phyloP scores from a whole-genome alignment of 2,888 invertebrate genomes.

The Apodemia duryi region DNA sequence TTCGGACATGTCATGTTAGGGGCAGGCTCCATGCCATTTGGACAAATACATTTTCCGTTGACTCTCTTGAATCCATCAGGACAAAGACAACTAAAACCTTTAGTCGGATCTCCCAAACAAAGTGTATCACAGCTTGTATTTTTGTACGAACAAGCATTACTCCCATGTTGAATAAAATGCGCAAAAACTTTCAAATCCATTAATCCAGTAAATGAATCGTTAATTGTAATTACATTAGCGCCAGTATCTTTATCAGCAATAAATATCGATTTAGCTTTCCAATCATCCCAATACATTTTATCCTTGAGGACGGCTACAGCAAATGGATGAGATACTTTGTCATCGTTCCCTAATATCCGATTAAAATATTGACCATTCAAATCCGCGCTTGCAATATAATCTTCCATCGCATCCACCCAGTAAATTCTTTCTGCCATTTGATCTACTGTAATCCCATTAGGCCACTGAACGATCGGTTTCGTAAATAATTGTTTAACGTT shows the following conservation, averaged over 20 bases:
- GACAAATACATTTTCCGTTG: slow-evolving; percentile 85
- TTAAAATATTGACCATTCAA: slow-evolving; percentile 84
- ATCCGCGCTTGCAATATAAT: slow-evolving; percentile 89
- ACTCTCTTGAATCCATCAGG: slow-evolving; percentile 84
- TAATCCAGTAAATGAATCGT: slow-evolving; percentile 82
- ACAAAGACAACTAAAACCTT: slow-evolving; percentile 85
- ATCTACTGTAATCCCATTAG: slow-evolving; percentile 92
- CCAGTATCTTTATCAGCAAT: slow-evolving; percentile 89
- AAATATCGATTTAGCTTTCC: slow-evolving; percentile 89
- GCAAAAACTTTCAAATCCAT: slow-evolving; percentile 92
- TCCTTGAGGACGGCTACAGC: slow-evolving; percentile 92
- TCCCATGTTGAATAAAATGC: slow-evolving; percentile 86
- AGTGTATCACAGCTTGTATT: slow-evolving; percentile 84
- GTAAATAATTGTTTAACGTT: slow-evolving; percentile 82
- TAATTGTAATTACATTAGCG: slow-evolving; percentile 78
- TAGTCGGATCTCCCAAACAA: slow-evolving; percentile 87
- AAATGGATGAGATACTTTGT: slow-evolving; percentile 89
- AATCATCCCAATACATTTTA: slow-evolving; percentile 94
- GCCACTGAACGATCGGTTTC: slow-evolving; percentile 87
- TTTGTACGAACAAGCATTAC: slow-evolving; percentile 82
- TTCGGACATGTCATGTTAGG: slow-evolving; percentile 85
- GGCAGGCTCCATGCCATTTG: slow-evolving; percentile 81
- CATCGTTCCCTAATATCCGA: slow-evolving; percentile 82
- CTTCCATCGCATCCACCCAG: slow-evolving; percentile 92
- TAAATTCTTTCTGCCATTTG: slow-evolving; percentile 89